Evolutionary conservation across 2,113 vertebrate genomes (phyloP), one percentile per base, ranked within the genome.

Genomic region (Caracal caracal): DNA sequence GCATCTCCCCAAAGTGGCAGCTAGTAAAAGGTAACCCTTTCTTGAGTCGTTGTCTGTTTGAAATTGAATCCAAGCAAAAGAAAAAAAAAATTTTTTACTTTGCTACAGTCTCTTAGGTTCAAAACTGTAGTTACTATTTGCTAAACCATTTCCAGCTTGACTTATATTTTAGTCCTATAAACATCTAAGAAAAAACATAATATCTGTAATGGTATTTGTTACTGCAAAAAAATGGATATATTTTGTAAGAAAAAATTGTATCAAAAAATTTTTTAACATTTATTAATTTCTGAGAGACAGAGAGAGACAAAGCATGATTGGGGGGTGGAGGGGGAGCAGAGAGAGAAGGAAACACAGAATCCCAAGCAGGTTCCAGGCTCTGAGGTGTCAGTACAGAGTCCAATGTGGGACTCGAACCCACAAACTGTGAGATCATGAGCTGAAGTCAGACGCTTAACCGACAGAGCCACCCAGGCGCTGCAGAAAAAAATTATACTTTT

Each of bases 11-110:
- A 10, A 95, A 90, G 68, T 97, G 87, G 80, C 90, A 75, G 61
- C 53, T 93, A 86, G 61, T 92, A 94, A 97, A 94, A 95, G 76
- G 93, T 83, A 93, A 96, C 68, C 35, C 24, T 95, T 96, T 96
- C 49, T 96, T 61, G 49, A 76, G 66, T 93, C 90, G 17, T 95
- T 97, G 96, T 76, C 93, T 88, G 71, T 95, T 94, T 92, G 26
- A 80, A 97, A 37, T 53, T 94, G 63, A 98, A 53, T 66, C 93
- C 95, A 73, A 96, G 37, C 81, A 94, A 94, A 53, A 40, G 10
- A 66, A 88, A 95, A 88, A 40, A 10, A 68, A 89, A 95, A 87
- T 71, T 40, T 6, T 43, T n/a, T 93, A 30, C 24, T 90, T 95
- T 70, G 82, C 22, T 51, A 19, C 0, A 70, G 43, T 33, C 73